Conservation (phyloP, 2,888 invertebrate genomes). For the Salticus scenicus region DNA sequence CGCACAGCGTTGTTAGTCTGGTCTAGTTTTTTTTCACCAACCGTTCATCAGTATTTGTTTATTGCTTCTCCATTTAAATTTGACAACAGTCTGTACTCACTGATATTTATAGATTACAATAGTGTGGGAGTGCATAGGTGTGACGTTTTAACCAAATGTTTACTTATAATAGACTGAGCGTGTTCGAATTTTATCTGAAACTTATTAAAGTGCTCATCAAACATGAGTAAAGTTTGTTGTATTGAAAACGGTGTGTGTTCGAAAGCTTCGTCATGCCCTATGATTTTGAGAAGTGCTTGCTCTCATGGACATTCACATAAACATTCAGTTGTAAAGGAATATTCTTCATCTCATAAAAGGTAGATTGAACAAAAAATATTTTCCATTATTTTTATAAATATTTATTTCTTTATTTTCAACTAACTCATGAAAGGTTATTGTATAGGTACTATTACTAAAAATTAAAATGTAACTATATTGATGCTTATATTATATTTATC, state of each 20-base stretch:
- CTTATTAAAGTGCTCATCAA: background rate
- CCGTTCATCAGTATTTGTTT: constrained; percentile 62
- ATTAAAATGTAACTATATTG: too few species aligned
- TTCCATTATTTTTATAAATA: too few species aligned
- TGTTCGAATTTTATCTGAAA: background rate
- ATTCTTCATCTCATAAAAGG: background rate
- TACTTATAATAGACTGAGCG: background rate
- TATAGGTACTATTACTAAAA: too few species aligned
- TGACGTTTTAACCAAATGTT: background rate
- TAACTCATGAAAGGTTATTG: too few species aligned
- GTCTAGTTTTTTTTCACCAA: too few species aligned
- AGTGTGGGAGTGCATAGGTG: constrained; percentile 5
- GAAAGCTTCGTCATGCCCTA: constrained; percentile 48
- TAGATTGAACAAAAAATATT: too few species aligned
- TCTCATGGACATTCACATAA: constrained; percentile 48
- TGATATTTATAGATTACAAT: constrained; percentile 50
- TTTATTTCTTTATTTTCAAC: too few species aligned
- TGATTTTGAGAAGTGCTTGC: constrained; percentile 60
- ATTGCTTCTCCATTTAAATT: constrained; percentile 26
- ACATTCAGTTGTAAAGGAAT: constrained; percentile 8
- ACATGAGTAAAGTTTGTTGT: constrained; percentile 47
- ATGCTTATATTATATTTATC: too few species aligned
- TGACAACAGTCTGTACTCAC: constrained; percentile 51
- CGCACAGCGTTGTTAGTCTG: background rate
- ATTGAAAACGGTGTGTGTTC: constrained; percentile 33